Base-by-base conservation (phyloP, 2,888 invertebrate species). In the Pseudococcus jackbeardsleyi region DNA sequence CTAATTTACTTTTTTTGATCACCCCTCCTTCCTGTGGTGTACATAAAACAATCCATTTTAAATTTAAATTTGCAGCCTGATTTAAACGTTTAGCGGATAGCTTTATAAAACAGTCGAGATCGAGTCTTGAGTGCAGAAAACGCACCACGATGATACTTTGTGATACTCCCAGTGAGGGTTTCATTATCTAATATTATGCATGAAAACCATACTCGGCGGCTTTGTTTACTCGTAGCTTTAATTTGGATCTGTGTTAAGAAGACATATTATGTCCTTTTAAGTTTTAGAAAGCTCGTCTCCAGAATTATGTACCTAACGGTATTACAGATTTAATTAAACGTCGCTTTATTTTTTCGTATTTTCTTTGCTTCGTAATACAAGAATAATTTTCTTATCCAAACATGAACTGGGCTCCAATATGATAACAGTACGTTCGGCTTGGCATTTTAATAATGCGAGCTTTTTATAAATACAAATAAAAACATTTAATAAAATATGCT, bases 171-270 rank as follows among this genome's bases (percentile, higher is more conserved):
- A 22, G 79, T 33, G 46, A n/a, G n/a, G 19, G 19, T 46, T 42
- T 79, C 17, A 79, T 42, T 33, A 33, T 33, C 26, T 79, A 42
- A 79, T 79, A 79, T 82, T 82, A 82, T 46, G 79, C 46, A 46
- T 82, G 33, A 46, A 46, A 46, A 46, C 46, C 46, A 46, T 82
- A 79, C 42, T 46, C 17, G 39, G n/a, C 19, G 79, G 12, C 46
- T 82, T 82, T 82, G 79, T 82, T 82, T 82, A 46, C 79, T 33
- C 33, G 12, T 82, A 9, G 79, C 79, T 82, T 46, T 82, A 82
- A 46, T 42, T 77, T 39, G 77, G 42, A 22, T 33, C 39, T 77
- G 26, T 42, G 79, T 33, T 82, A 82, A 82, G 46, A 82, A 72
- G 72, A 72, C 72, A 72, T 46, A 82, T 82, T 19, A 82, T 82